Base-by-base conservation (phyloP, 2,888 invertebrate genomes). In the Eupithecia subfuscata region DNA sequence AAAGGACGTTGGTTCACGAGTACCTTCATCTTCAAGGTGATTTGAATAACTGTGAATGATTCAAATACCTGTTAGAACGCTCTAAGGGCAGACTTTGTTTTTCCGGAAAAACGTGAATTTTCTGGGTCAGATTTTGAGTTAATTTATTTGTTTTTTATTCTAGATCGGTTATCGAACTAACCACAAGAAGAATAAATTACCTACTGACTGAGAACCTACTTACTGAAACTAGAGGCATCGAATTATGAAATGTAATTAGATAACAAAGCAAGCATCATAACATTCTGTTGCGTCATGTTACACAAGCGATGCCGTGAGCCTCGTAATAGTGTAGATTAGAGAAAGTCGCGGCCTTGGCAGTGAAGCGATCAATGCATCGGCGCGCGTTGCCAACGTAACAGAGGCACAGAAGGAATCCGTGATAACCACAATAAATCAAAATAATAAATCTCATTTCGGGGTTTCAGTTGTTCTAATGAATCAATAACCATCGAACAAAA, bases 301-400 rank as follows among this genome's bases (percentile, higher is more conserved):
- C 88, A 89, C 88, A 89, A 90, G 87, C 87, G 83, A 84, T 84
- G 85, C 84, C 84, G 83, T 86, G 85, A 83, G 86, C 85, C 84
- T 86, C 90, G 90, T 91, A 92, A 92, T 86, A 86, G 85, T 86
- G 86, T 86, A 85, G 93, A 92, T 93, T 86, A 85, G 93, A 92
- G 94, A 94, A 94, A 93, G 94, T 93, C 85, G 81, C 86, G 93
- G 92, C 94, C 94, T 94, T 94, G 94, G 92, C 94, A 92, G 88
- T 94, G 94, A 91, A 88, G 89, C 89, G 87, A 72, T 72, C 63
- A 75, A 73, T 40, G 73, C 77, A 71, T 71, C 70, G 68, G 22
- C 48, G 70, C 75, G 81, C 73, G 76, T 22, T 43, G 68, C n/a
- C 68, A 12, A 68, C 68, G 22, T 25, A 68, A 68, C 71, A 64